Evolutionary conservation across 2,113 vertebrate genomes (phyloP).

Genomic region (Myxocyprinus asiaticus): DNA sequence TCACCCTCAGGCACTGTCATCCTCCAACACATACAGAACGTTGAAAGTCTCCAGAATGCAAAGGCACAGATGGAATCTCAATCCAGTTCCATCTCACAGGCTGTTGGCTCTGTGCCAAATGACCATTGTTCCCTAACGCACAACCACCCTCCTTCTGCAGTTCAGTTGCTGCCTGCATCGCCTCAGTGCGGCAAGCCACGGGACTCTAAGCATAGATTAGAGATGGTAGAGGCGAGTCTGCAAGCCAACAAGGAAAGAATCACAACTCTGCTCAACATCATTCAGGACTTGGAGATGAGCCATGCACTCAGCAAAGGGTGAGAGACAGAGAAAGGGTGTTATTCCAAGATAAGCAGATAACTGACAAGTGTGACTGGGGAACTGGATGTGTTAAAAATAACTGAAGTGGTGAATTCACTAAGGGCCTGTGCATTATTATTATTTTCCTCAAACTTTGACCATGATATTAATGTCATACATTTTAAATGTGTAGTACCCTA

Average conservation of each 20-base stretch:
- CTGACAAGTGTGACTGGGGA: constrained; percentile 16
- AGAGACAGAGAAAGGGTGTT: constrained; percentile 41
- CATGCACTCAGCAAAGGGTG: constrained; percentile 67
- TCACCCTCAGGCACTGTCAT: background rate
- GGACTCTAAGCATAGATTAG: constrained; percentile 66
- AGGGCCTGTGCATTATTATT: no score
- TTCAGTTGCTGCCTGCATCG: constrained; percentile 61
- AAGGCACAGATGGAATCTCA: constrained; percentile 11
- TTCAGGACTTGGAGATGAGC: constrained; percentile 75
- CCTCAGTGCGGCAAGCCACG: constrained; percentile 62
- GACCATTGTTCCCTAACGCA: constrained; percentile 52
- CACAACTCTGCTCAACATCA: constrained; percentile 74
- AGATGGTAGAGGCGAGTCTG: constrained; percentile 72
- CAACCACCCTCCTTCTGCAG: constrained; percentile 64
- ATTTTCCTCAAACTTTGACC: no score
- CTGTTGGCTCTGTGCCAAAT: constrained; percentile 19
- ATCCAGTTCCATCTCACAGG: constrained; percentile 9
- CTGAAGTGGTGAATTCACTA: no score
- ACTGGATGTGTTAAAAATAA: constrained; percentile 3
- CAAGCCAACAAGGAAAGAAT: constrained; percentile 75
- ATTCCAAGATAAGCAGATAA: constrained; percentile 50
- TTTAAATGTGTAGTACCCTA: no score
- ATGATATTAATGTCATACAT: no score
- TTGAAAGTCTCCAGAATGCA: background rate
- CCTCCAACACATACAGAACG: background rate